phyloP scores from a whole-genome alignment of 2,797 vertebrate species.

The Scolopax rusticola region DNA sequence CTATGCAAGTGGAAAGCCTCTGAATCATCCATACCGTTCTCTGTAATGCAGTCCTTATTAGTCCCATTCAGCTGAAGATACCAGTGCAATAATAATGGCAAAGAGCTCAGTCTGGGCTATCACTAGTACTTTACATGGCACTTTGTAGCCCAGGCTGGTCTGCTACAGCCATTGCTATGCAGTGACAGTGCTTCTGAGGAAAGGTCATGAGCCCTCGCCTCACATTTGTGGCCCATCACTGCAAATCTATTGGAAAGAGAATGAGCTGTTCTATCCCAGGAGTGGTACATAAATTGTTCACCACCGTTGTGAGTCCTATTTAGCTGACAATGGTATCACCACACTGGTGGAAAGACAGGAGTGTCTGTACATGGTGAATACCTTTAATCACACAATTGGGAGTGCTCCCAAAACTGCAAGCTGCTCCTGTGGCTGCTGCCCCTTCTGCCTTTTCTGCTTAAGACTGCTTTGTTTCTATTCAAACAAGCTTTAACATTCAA shows the following conservation, averaged over 20 bases:
- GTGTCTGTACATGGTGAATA: neutral
- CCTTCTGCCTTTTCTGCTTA: neutral
- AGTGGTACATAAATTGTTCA: neutral
- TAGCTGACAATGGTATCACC: neutral
- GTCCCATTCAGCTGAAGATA: neutral
- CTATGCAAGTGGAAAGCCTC: neutral
- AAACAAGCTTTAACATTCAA: neutral
- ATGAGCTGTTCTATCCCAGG: neutral
- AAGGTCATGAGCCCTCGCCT: neutral
- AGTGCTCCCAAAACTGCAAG: neutral
- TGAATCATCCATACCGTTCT: neutral
- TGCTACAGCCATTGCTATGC: neutral
- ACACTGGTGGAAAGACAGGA: neutral
- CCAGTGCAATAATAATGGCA: fast-evolving
- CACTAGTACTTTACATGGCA: neutral
- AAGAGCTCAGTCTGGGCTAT: neutral
- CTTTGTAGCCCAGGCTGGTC: neutral
- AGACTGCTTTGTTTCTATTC: neutral
- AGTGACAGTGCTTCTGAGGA: neutral
- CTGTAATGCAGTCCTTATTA: neutral
- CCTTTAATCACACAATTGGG: neutral
- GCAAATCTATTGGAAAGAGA: neutral
- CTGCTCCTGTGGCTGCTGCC: neutral
- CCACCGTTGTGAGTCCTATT: neutral
- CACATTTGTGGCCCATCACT: fast-evolving